Evolutionary conservation across 2,113 vertebrate species (phyloP), one percentile per base, ranked within the genome.

Genomic region (Hylia prasina): DNA sequence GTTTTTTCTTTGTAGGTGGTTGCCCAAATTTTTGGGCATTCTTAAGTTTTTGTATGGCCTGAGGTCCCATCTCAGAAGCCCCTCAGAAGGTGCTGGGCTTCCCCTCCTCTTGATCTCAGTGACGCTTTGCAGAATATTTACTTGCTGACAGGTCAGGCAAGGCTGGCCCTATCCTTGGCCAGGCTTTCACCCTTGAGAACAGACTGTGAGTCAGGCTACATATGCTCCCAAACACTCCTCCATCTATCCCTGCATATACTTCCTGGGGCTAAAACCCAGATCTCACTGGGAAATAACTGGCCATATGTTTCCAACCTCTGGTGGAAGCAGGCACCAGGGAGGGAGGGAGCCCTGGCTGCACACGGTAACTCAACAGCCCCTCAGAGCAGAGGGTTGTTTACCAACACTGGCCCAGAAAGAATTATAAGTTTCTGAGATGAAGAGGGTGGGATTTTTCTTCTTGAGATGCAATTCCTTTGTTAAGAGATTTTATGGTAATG

Each of bases 301-400:
- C 42, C 3, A 0, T 30, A 23, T 42, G 18, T 10, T 69, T 72
- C n/a, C 53, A 15, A 25, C 3, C 23, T 8, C 17, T 37, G 14
- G 25, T 63, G 50, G 23, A 9, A n/a, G 28, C 17, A 68, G 33
- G 7, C n/a, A 77, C 6, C 2, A 0, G 31, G 25, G 10, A 31
- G 9, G 6, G 10, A 63, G 21, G 6, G 11, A 39, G 44, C 11
- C 39, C 37, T 44, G 50, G 11, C 20, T 70, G 37, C 37, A 47
- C 45, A n/a, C 0, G 0, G 0, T 11, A 54, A 40, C 40, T 42
- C 39, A 54, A 5, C 8, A 3, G 4, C 15, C 0, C 0, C 40
- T 61, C 30, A 65, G 11, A 42, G 39, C 20, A 33, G 5, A 15
- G 33, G 6, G 9, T 8, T 45, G 28, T 2, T 54, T 45, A 18